Evolutionary conservation across 2,113 vertebrate genomes (phyloP), one percentile per base, ranked within the genome.

Genomic region (Panthera leo): DNA sequence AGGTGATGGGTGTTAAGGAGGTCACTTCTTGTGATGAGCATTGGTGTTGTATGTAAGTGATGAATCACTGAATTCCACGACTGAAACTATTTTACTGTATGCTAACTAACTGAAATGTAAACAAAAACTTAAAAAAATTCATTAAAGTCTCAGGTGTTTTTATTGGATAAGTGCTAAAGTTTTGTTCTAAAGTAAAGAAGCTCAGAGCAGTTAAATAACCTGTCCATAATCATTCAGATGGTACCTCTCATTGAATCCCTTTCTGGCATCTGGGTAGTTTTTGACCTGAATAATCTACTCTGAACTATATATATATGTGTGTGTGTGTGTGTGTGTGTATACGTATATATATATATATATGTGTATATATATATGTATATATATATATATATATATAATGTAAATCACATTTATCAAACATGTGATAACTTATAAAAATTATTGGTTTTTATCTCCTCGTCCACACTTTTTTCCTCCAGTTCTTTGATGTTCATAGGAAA

Each of bases 401-500:
- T 9, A 45, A 58, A 58, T 58, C 55, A 58, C 55, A 58, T 58
- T 58, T 16, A 58, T 71, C 39, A 86, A 85, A 53, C 4, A 48
- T 58, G 10, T 61, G 36, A 79, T 61, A 58, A 61, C 70, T 55
- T 29, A 82, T 27, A 48, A 82, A 73, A 11, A 29, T 34, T 14
- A 79, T 63, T 7, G 8, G 65, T 92, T 91, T 78, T 76, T 45
- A 42, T 14, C 51, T 86, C 9, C 18, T 9, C n/a, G 34, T 48
- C 8, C 2, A 67, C 0, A 78, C 3, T 12, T 91, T 53, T 39
- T 16, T 10, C 53, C n/a, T 31, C 25, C 31, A 89, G 68, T 58
- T 93, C 36, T 70, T 78, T 84, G 23, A 84, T 78, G 4, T 84
- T 58, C 89, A 84, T 61, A 83, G n/a, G 36, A 93, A 96, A 75